These are phyloP conservation scores for Pomacea canaliculata DNA, from an alignment of 2,888 invertebrate genomes.

Conservation along the genomic window DNA sequence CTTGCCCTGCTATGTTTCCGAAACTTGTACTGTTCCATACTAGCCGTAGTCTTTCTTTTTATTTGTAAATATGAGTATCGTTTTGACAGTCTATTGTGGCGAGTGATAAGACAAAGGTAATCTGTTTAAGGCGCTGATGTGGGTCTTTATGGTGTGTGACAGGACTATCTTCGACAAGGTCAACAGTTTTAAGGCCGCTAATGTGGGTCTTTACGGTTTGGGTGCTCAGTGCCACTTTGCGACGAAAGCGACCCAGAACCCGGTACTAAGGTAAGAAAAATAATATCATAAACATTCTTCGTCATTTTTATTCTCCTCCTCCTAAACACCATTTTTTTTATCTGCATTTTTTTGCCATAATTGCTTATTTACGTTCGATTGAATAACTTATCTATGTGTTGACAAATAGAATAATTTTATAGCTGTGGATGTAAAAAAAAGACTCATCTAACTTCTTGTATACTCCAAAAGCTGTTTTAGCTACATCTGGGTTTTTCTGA, in stretches of 20 bases:
- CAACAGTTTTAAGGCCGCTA: too few relatives aligned
- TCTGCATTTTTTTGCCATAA: background rate
- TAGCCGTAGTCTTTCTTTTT: too few relatives aligned
- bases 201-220: conserved; percentile 38
- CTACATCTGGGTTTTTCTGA: too few relatives aligned
- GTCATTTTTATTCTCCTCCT: background rate
- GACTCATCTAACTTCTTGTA: too few relatives aligned
- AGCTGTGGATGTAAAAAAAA: too few relatives aligned
- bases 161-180: conserved; percentile 24
- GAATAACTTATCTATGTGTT: background rate
- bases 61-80: too few relatives aligned
- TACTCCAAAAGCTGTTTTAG: too few relatives aligned
- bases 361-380: background rate
- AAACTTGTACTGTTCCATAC: too few relatives aligned
- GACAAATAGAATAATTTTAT: too few relatives aligned
- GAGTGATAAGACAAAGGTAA: background rate
- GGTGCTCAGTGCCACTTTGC: conserved; percentile 47
- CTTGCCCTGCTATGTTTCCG: too few relatives aligned
- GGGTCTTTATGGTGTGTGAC: background rate
- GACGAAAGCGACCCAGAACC: conserved; percentile 37
- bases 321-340: too few relatives aligned
- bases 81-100: background rate
- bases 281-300: background rate
- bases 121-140: too few relatives aligned
- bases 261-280: conserved; percentile 37